Evolutionary conservation across 2,113 vertebrate species (phyloP).

Genomic region (Ovis aries): ARS-UI_Ramb_v3.0 NC_056063.1:80508501-80509000

Average conservation of each 20-base stretch:
- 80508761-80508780: neutral
- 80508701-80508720: neutral
- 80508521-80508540: neutral
- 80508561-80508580: neutral
- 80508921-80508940: neutral
- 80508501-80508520: too few relatives aligned
- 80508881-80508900: neutral
- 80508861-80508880: neutral
- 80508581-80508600: neutral
- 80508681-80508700: neutral
- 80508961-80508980: rapidly evolving
- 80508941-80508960: neutral
- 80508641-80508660: neutral
- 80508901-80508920: neutral
- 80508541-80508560: neutral
- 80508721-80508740: neutral
- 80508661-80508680: neutral
- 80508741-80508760: neutral
- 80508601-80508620: neutral
- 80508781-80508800: rapidly evolving
- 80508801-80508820: too few relatives aligned
- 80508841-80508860: neutral
- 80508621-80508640: neutral
- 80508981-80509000: neutral
- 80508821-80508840: neutral